These are phyloP conservation scores for Ceraclea dissimilis DNA, from an alignment of 2,888 invertebrate species.

Conservation along the genomic window DNA sequence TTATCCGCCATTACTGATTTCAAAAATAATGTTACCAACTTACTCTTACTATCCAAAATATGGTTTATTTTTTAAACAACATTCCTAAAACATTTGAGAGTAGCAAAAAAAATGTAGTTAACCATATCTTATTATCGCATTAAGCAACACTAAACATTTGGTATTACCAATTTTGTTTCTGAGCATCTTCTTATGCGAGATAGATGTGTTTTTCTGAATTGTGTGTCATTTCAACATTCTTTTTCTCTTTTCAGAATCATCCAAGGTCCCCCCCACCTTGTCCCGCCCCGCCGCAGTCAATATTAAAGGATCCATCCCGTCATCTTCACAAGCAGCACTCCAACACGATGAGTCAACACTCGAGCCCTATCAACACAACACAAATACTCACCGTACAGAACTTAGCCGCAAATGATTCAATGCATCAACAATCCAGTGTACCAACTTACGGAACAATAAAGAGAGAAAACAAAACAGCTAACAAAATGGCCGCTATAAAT, in stretches of 20 bases:
- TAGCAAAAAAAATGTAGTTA: too few relatives aligned
- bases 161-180: too few relatives aligned
- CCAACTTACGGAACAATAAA: conserved; percentile 48
- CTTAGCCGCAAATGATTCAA: conserved; percentile 34
- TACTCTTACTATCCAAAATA: too few relatives aligned
- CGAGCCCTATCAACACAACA: conserved; percentile 38
- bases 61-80: too few relatives aligned
- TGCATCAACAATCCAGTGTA: conserved; percentile 37
- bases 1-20: too few relatives aligned
- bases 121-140: too few relatives aligned
- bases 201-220: too few relatives aligned
- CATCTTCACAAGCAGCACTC: conserved; percentile 48
- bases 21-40: too few relatives aligned
- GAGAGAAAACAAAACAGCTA: conserved; percentile 44
- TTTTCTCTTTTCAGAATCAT: conserved; percentile 33
- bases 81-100: too few relatives aligned
- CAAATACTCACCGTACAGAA: conserved; percentile 57
- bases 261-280: conserved; percentile 37
- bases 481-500: conserved; percentile 37
- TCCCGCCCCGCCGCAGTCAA: conserved; percentile 49
- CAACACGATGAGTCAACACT: conserved; percentile 41
- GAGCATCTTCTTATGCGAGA: too few relatives aligned
- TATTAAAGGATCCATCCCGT: conserved; percentile 55
- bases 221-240: too few relatives aligned
- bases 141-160: too few relatives aligned